phyloP scores from a whole-genome alignment of 30 jellyfish, hydroid and myxozoan genomes.

The Nemopilema nomurai region DNA sequence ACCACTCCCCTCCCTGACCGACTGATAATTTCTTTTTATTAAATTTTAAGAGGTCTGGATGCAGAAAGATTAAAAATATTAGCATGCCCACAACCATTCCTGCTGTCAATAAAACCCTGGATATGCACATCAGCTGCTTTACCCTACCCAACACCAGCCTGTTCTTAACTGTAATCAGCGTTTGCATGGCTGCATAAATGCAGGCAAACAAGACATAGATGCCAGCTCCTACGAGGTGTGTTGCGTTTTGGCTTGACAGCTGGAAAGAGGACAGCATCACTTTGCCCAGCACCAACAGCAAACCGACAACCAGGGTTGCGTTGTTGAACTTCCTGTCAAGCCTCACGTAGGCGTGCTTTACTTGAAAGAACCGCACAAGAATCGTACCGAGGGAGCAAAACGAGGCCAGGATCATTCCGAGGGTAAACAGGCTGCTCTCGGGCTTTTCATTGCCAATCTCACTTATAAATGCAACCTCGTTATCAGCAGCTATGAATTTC shows the following conservation, averaged over 20 bases:
- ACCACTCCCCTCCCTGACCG: constrained; percentile 72
- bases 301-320: constrained; percentile 37
- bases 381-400: constrained; percentile 29
- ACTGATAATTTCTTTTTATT: constrained; percentile 52
- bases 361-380: constrained; percentile 63
- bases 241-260: constrained; percentile 30
- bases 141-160: constrained; percentile 9
- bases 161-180: constrained; percentile 41
- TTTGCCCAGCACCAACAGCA: constrained; percentile 49
- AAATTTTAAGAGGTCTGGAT: constrained; percentile 37
- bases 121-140: neutral
- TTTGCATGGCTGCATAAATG: constrained; percentile 50
- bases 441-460: constrained; percentile 67
- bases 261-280: constrained; percentile 52
- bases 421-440: constrained; percentile 65
- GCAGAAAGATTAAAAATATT: constrained; percentile 34
- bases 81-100: constrained; percentile 59
- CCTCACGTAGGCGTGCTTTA: constrained; percentile 46
- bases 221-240: constrained; percentile 67
- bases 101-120: constrained; percentile 18
- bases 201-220: constrained; percentile 49
- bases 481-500: constrained; percentile 10
- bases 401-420: constrained; percentile 50
- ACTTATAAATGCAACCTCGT: constrained; percentile 56
- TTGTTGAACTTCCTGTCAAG: constrained; percentile 23